Evolutionary conservation across 2,797 vertebrate genomes (phyloP).

Genomic region (Danio choprae): DNA sequence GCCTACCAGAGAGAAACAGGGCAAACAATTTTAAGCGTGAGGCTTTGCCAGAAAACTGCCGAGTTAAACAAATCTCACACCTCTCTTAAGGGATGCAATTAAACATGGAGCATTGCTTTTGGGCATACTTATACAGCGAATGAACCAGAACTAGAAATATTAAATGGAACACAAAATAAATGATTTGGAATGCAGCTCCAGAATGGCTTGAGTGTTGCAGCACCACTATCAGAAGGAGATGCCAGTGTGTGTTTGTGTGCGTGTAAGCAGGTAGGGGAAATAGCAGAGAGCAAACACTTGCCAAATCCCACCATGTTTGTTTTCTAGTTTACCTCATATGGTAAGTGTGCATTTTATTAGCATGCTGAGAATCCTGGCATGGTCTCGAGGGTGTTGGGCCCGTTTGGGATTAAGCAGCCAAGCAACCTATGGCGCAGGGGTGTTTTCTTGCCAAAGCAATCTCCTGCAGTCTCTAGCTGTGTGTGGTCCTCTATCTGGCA

Average conservation of each 20-base stretch:
- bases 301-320: slow-evolving; percentile 68
- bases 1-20: slow-evolving; percentile 55
- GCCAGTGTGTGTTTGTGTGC: slow-evolving; percentile 54
- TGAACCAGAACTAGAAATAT: slow-evolving; percentile 40
- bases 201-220: not conserved
- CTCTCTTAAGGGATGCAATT: slow-evolving; percentile 39
- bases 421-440: slow-evolving; percentile 53
- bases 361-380: slow-evolving; percentile 56
- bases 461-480: slow-evolving; percentile 61
- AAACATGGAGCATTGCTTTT: slow-evolving; percentile 59
- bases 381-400: slow-evolving; percentile 49
- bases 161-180: slow-evolving; percentile 44
- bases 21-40: slow-evolving; percentile 62
- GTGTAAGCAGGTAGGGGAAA: slow-evolving; percentile 64
- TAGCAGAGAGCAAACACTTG: slow-evolving; percentile 43
- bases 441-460: slow-evolving; percentile 59
- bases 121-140: slow-evolving; percentile 55
- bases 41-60: slow-evolving; percentile 63
- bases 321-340: slow-evolving; percentile 67
- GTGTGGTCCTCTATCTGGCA: slow-evolving; percentile 63
- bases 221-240: slow-evolving; percentile 14
- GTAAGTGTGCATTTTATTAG: slow-evolving; percentile 67
- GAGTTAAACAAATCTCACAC: slow-evolving; percentile 63
- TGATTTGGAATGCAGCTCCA: slow-evolving; percentile 46
- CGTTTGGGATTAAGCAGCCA: slow-evolving; percentile 60